Evolutionary conservation across 2,797 vertebrate species (phyloP), one percentile per base, ranked within the genome.

Genomic region (Coccyzus lansbergi): DNA sequence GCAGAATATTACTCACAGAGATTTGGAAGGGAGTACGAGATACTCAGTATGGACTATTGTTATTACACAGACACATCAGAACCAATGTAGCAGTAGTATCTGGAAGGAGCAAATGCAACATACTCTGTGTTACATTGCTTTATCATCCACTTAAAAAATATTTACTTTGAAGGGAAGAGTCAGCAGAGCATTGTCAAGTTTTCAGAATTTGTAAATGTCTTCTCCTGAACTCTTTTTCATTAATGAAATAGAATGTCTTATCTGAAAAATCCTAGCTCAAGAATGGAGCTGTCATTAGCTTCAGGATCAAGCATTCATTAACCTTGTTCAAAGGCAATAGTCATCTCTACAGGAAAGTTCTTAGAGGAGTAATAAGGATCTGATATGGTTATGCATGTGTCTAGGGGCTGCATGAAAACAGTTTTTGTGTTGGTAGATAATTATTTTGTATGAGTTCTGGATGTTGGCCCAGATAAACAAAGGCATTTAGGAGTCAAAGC

Each of bases 391-490:
- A 15, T 93, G 67, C 83, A 10, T 87, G 48, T 44, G 64, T 87
- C 92, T 94, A 58, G 58, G 58, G 36, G 24, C 79, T 90, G 63
- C 55, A 79, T 28, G 51, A 94, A 94, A 95, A 78, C 53, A 85
- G 28, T 81, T 65, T 83, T 46, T 87, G 52, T 86, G 58, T 91
- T 80, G 78, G 88, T 78, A 93, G 86, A 62, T 95, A 92, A 95
- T 96, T 95, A 93, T 93, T 96, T 94, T 83, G 53, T 83, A 92
- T 6, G 18, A 76, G 59, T 88, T 91, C 80, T 96, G 93, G 85
- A 92, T 72, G 48, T 84, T 86, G 63, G 80, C 93, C 93, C 55
- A 91, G 48, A 92, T 69, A 92, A 94, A 93, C 62, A 90, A 91
- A 95, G 48, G 33, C 63, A 59, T 84, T 86, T 86, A 90, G 51